Evolutionary conservation across 2,888 invertebrate genomes (phyloP).

Genomic region (Cremastinae sp.): DNA sequence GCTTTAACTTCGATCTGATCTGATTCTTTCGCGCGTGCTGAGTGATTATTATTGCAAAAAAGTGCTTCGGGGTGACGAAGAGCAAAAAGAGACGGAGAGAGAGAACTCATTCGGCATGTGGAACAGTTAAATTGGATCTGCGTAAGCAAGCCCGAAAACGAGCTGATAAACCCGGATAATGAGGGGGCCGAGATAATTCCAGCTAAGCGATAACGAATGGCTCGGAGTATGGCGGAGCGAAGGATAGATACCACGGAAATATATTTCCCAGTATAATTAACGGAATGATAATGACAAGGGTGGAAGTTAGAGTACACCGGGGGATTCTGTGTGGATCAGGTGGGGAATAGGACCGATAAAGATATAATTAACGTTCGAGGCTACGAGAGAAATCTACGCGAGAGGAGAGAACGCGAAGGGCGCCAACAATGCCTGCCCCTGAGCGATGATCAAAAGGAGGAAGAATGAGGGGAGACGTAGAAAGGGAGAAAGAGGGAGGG

Average conservation of each 20-base stretch:
- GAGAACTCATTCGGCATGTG: not conserved
- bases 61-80: constrained; percentile 23
- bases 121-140: constrained; percentile 1
- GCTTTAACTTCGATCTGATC: constrained; percentile 9
- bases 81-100: too few species aligned
- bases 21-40: not conserved
- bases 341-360: constrained; percentile 75
- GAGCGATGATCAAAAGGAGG: constrained; percentile 68
- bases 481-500: constrained; percentile 1
- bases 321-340: constrained; percentile 50
- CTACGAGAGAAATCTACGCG: constrained; percentile 49
- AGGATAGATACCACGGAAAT: constrained; percentile 67
- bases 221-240: constrained; percentile 27
- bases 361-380: constrained; percentile 77
- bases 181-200: constrained; percentile 20
- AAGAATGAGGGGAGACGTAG: not conserved
- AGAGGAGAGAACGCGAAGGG: constrained; percentile 64
- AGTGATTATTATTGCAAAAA: constrained; percentile 15
- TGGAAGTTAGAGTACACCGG: constrained; percentile 40
- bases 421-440: constrained; percentile 73
- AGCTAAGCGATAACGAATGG: constrained; percentile 41
- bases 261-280: constrained; percentile 73
- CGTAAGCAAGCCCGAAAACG: constrained; percentile 4
- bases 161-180: constrained; percentile 30
- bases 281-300: constrained; percentile 77